A percentile compares a stretch with the other conserved stretches of the same genome.
Conservation (phyloP, 2,113 vertebrate species). For the Bufo bufo region DNA sequence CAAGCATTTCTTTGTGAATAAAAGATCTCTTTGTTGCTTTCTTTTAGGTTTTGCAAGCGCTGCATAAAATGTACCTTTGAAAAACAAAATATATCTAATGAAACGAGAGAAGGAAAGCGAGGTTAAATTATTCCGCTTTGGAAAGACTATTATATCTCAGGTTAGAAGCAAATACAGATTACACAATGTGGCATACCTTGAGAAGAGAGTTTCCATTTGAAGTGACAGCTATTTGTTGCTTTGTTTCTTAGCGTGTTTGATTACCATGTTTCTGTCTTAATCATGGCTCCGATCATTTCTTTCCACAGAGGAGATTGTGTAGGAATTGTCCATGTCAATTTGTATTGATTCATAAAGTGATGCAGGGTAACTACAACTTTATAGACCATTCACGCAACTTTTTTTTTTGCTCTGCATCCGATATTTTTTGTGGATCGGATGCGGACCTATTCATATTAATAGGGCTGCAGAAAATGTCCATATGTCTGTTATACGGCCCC, state of each 20-base stretch:
- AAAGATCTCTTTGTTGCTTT: neutral
- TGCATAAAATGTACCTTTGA: slow-evolving; percentile 50
- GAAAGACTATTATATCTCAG: slow-evolving; percentile 9
- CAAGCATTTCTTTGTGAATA: slow-evolving; percentile 47
- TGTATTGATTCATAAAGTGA: too few species aligned
- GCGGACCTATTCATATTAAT: too few species aligned
- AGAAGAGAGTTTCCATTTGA: slow-evolving; percentile 10
- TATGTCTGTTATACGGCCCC: too few species aligned
- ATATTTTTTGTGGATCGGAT: too few species aligned
- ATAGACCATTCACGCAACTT: too few species aligned
- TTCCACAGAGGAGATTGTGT: too few species aligned
- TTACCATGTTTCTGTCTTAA: neutral
- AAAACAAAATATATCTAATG: slow-evolving; percentile 28
- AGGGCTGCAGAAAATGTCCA: too few species aligned
- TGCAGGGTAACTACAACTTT: too few species aligned
- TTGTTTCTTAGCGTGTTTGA: neutral
- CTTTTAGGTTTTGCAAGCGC: slow-evolving; percentile 43
- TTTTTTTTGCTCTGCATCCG: too few species aligned
- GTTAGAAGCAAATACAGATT: slow-evolving; percentile 27
- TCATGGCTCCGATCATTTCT: too few species aligned
- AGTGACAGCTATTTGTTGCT: neutral
- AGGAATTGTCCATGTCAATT: too few species aligned
- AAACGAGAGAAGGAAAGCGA: slow-evolving; percentile 34
- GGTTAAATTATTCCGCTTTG: slow-evolving; percentile 49
- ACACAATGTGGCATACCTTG: slow-evolving; percentile 25